phyloP scores from a whole-genome alignment of 1,140 invertebrate species.

The Phenacoccus solenopsis region DNA sequence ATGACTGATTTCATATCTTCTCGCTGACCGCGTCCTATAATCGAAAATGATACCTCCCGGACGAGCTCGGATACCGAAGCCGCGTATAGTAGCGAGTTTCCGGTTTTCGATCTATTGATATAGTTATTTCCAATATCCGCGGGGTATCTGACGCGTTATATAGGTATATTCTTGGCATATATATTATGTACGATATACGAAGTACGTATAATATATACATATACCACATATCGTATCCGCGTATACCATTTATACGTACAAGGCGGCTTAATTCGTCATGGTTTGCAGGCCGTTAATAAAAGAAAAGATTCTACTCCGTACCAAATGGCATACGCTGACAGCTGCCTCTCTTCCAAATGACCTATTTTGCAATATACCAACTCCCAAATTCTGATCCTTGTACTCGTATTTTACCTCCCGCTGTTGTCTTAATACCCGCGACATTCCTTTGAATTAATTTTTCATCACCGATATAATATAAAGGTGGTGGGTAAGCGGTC shows the following conservation, averaged over 20 bases:
- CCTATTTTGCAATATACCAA: background rate
- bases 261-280: background rate
- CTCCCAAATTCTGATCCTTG: background rate
- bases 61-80: background rate
- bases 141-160: background rate
- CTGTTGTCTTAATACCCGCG: background rate
- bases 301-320: background rate
- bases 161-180: too few species aligned
- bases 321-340: background rate
- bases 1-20: background rate
- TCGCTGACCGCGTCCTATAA: background rate
- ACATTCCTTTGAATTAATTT: background rate
- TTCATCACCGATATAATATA: too few species aligned
- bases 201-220: too few species aligned
- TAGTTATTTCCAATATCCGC: background rate
- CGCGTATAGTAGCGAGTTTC: too few species aligned
- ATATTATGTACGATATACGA: too few species aligned
- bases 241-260: too few species aligned
- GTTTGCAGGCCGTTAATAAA: background rate
- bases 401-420: background rate
- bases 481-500: too few species aligned
- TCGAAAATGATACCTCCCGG: background rate
- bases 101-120: background rate
- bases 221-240: too few species aligned
- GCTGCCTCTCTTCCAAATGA: background rate